Evolutionary conservation across 2,797 vertebrate genomes (phyloP).

Genomic region (Channallabes apus): DNA sequence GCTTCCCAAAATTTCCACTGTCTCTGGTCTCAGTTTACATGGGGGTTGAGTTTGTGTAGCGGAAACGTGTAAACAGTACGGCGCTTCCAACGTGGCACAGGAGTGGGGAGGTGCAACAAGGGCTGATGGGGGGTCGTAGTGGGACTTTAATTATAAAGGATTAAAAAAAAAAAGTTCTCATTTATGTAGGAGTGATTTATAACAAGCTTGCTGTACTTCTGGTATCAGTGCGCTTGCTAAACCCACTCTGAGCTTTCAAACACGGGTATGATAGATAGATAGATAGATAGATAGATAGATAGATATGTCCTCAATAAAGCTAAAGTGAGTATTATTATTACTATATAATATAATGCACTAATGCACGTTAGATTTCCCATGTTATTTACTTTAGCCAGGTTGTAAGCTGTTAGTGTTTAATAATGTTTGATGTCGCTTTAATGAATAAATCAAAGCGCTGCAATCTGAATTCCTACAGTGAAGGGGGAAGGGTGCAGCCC

Average conservation of each 20-base stretch:
- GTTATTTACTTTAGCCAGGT: neutral
- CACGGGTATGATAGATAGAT: too few species aligned
- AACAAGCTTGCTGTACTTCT: neutral
- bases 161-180: too few species aligned
- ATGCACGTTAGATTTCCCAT: neutral
- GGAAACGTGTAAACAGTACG: slow-evolving; percentile 40
- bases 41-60: slow-evolving; percentile 8
- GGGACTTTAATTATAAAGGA: slow-evolving; percentile 28
- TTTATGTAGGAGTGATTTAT: neutral
- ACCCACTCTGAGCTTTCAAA: neutral
- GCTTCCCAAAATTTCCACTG: slow-evolving; percentile 31
- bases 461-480: neutral
- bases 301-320: too few species aligned
- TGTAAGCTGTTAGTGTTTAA: neutral
- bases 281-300: too few species aligned
- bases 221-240: neutral
- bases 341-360: neutral
- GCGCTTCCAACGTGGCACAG: slow-evolving; percentile 55
- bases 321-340: neutral
- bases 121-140: slow-evolving; percentile 28
- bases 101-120: slow-evolving; percentile 32
- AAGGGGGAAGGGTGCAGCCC: slow-evolving; percentile 20
- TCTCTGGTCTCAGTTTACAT: slow-evolving; percentile 13
- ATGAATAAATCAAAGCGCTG: neutral
- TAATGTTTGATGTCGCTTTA: slow-evolving; percentile 2